Percentiles rank a stretch among this genome's conserved stretches.
Conservation (phyloP, 2,113 vertebrate genomes). For the Mesitornis unicolor region DNA sequence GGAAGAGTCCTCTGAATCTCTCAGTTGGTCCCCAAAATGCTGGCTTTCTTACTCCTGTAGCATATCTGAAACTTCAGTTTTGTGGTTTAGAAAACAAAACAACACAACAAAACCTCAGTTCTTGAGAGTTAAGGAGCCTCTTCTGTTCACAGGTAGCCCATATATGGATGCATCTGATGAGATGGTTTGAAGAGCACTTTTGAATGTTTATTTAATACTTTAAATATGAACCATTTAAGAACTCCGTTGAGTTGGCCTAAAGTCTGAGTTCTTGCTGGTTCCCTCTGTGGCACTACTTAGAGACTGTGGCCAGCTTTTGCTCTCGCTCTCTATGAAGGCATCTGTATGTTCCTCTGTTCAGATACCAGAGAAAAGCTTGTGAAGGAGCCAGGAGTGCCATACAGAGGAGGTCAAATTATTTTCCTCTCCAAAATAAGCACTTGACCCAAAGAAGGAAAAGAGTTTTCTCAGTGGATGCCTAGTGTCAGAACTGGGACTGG, state of each 20-base stretch:
- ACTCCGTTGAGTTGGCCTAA: background rate
- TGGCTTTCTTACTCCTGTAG: background rate
- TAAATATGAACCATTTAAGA: background rate
- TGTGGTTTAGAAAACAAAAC: background rate
- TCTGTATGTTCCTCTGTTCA: background rate
- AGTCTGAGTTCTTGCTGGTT: background rate
- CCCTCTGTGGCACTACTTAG: background rate
- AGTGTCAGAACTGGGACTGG: background rate
- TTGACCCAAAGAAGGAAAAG: background rate
- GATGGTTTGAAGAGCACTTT: background rate
- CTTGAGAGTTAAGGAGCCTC: background rate
- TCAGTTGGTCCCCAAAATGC: background rate
- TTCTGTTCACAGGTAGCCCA: background rate
- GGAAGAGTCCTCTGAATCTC: background rate
- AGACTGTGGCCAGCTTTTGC: background rate
- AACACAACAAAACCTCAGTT: background rate
- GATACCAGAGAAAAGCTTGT: background rate
- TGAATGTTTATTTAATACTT: background rate
- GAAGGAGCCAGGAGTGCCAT: background rate
- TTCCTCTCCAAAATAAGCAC: background rate
- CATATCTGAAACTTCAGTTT: background rate
- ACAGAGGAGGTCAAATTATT: background rate
- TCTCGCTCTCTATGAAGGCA: background rate
- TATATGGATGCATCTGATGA: background rate
- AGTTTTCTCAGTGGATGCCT: background rate